Conservation (phyloP, 2,888 invertebrate species). For the Hanleya hanleyi region DNA sequence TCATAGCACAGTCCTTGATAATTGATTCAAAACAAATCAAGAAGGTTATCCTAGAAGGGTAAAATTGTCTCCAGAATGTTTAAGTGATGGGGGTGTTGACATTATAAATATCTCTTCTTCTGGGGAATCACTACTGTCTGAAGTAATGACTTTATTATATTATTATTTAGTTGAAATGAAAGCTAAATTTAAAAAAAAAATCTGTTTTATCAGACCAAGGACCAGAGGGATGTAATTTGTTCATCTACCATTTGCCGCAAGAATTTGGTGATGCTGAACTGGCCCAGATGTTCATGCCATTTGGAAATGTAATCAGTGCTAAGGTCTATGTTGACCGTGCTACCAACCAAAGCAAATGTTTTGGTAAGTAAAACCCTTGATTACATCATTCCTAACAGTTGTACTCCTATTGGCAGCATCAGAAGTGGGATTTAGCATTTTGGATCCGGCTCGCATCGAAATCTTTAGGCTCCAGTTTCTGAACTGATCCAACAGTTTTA, state of each 20-base stretch:
- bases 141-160: neutral
- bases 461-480: too few relatives aligned
- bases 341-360: constrained; percentile 99
- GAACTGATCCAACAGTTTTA: too few relatives aligned
- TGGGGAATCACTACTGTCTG: constrained; percentile 1
- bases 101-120: too few relatives aligned
- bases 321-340: constrained; percentile 99
- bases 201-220: constrained; percentile 78
- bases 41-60: too few relatives aligned
- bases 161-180: neutral
- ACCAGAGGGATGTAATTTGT: constrained; percentile 99
- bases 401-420: too few relatives aligned
- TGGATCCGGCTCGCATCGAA: too few relatives aligned
- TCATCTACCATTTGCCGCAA: constrained; percentile 99
- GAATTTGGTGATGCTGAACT: constrained; percentile 99
- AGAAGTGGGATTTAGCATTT: too few relatives aligned
- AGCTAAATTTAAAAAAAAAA: neutral
- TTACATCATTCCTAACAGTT: too few relatives aligned
- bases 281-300: constrained; percentile 99
- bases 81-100: too few relatives aligned
- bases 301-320: constrained; percentile 99
- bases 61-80: too few relatives aligned
- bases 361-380: constrained; percentile 96
- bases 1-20: too few relatives aligned
- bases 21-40: too few relatives aligned